Percentiles rank a stretch among this genome's conserved stretches.
These are phyloP conservation scores for Polypedilum pembai DNA, from an alignment of 1,140 invertebrate species.

Conservation along the genomic window DNA sequence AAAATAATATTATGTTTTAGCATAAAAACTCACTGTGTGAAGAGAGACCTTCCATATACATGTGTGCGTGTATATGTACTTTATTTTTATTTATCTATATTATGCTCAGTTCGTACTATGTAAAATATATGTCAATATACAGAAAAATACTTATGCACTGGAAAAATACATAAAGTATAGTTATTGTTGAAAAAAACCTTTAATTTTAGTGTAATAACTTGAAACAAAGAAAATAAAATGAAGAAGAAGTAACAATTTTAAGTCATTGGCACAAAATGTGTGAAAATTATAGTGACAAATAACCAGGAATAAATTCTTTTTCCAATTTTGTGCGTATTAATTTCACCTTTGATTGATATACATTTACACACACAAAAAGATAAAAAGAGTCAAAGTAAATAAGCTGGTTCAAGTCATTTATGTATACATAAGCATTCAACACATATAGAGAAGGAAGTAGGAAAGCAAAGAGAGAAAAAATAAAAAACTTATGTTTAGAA, in stretches of 20 bases:
- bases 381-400: too few species aligned
- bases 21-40: background rate
- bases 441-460: background rate
- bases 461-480: conserved; percentile 2
- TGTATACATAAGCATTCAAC: background rate
- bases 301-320: too few species aligned
- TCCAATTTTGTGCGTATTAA: background rate
- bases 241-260: too few species aligned
- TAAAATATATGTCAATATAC: conserved; percentile 19
- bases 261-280: too few species aligned
- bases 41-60: background rate
- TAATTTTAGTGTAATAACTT: background rate
- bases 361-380: too few species aligned
- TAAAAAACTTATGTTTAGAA: background rate
- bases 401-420: background rate
- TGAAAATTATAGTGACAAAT: too few species aligned
- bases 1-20: conserved; percentile 10
- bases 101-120: conserved; percentile 11
- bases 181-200: background rate
- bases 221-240: background rate
- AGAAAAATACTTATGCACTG: background rate
- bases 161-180: background rate
- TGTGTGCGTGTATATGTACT: background rate
- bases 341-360: background rate
- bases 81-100: background rate